phyloP scores from a whole-genome alignment of 2,888 invertebrate genomes.

The Harpalus rubripes region DNA sequence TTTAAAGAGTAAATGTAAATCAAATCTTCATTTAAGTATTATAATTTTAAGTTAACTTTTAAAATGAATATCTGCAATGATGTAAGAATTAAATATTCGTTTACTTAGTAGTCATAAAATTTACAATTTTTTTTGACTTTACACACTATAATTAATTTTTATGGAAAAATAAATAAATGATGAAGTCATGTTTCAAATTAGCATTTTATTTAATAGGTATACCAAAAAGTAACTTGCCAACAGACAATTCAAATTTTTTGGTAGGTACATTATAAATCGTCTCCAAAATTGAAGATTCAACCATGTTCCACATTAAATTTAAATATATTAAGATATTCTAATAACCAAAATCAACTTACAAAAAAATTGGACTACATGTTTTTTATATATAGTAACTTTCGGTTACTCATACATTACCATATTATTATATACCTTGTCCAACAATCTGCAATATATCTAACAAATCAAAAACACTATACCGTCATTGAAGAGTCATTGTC shows the following conservation, averaged over 20 bases:
- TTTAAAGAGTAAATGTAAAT: too few species aligned
- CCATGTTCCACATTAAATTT: constrained; percentile 2
- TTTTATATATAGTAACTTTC: constrained; percentile 21
- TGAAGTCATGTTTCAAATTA: background rate
- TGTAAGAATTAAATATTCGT: background rate
- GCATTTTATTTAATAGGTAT: background rate
- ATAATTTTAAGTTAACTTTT: too few species aligned
- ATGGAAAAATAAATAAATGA: background rate
- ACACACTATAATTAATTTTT: background rate
- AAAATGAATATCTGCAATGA: background rate
- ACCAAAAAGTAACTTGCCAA: background rate
- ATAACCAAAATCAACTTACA: too few species aligned
- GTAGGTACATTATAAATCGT: background rate
- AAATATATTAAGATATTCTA: constrained; percentile 27
- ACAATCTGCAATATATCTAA: constrained; percentile 8
- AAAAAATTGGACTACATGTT: too few species aligned
- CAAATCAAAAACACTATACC: constrained; percentile 29
- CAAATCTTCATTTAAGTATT: too few species aligned
- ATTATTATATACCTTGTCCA: constrained; percentile 40
- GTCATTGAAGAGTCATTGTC: constrained; percentile 58
- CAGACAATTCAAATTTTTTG: background rate
- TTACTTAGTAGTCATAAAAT: background rate
- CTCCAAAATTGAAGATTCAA: background rate
- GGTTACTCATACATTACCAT: constrained; percentile 24
- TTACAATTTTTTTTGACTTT: too few species aligned